A percentile compares a stretch with the other conserved stretches of the same genome.
These are phyloP conservation scores for Cotesia chilonis DNA, from an alignment of 1,140 invertebrate genomes.

Conservation along the genomic window DNA sequence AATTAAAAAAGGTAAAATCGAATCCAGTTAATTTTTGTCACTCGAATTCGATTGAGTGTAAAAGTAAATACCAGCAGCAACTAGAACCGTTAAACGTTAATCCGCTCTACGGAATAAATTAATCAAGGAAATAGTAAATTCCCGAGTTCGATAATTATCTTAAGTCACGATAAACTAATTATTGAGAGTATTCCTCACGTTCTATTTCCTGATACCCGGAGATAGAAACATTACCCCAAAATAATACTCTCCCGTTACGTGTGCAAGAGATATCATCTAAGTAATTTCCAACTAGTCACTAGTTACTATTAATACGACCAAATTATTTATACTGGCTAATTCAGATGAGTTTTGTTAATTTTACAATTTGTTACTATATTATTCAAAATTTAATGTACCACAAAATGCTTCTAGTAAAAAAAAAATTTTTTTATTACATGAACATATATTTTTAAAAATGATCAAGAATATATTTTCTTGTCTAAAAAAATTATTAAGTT, in stretches of 20 bases:
- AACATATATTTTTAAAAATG: too few relatives aligned
- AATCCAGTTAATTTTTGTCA: neutral
- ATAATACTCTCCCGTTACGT: neutral
- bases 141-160: neutral
- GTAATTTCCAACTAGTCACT: too few relatives aligned
- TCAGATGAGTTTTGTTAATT: too few relatives aligned
- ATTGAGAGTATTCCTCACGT: neutral
- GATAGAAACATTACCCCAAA: conserved; percentile 5
- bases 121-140: conserved; percentile 12
- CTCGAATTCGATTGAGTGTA: neutral
- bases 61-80: neutral
- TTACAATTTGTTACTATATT: too few relatives aligned
- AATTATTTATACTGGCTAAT: too few relatives aligned
- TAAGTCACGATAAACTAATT: conserved; percentile 4
- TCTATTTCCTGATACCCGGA: neutral
- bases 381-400: too few relatives aligned
- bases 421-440: neutral
- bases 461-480: too few relatives aligned
- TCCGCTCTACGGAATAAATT: neutral
- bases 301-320: too few relatives aligned
- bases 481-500: too few relatives aligned
- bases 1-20: too few relatives aligned
- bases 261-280: too few relatives aligned
- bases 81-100: neutral
- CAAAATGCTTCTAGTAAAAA: too few relatives aligned